A percentile compares a stretch with the other conserved stretches of the same genome.
Conservation (phyloP, 2,888 invertebrate genomes). For the Pherbina coryleti region DNA sequence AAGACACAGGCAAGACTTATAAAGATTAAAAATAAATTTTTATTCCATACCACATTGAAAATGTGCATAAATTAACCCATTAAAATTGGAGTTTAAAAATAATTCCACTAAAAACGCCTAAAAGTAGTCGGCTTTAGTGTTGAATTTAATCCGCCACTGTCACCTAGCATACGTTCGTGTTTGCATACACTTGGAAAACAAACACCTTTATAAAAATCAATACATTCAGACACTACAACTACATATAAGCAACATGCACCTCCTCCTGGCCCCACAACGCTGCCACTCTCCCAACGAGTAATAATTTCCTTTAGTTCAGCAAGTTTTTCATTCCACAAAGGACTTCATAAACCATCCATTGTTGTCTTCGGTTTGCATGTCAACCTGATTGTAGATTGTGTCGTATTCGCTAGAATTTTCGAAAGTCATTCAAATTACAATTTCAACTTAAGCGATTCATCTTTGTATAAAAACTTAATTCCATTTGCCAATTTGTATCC, state of each 20-base stretch:
- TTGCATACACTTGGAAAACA: constrained; percentile 31
- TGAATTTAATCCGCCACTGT: constrained; percentile 24
- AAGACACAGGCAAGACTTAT: background rate
- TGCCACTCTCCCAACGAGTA: background rate
- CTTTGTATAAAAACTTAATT: background rate
- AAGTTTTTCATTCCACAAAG: background rate
- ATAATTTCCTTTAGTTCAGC: constrained; percentile 2
- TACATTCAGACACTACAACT: constrained; percentile 29
- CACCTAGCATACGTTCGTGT: constrained; percentile 29
- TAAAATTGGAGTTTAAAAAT: background rate
- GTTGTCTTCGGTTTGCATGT: constrained; percentile 30
- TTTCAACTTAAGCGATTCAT: background rate
- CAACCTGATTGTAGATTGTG: background rate
- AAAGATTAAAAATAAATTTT: background rate
- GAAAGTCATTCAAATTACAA: background rate
- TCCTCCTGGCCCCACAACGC: background rate
- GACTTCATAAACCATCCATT: background rate
- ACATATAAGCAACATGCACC: background rate
- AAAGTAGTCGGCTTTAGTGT: background rate
- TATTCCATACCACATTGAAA: too few relatives aligned
- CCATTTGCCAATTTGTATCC: background rate
- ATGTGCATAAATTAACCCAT: background rate
- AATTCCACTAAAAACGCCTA: background rate
- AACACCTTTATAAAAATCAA: constrained; percentile 45
- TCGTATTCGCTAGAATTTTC: background rate